Evolutionary conservation across 2,113 vertebrate species (phyloP).

Genomic region (Ptychochromis oligacanthus): DNA sequence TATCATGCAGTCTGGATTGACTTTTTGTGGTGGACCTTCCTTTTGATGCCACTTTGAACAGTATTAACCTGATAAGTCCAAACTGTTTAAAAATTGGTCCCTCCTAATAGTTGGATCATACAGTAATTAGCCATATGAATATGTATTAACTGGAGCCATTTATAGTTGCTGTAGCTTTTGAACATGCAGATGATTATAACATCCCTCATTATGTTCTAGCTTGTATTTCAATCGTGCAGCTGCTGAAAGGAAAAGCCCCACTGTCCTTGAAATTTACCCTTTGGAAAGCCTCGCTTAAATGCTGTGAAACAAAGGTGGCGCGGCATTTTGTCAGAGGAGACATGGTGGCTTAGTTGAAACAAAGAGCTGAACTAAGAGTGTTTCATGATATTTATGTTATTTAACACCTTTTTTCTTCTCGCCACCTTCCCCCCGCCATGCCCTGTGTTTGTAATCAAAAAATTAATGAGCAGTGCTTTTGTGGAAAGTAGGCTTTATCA

Average conservation of each 20-base stretch:
- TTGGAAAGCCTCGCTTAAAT: conserved; percentile 68
- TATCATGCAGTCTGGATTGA: background rate
- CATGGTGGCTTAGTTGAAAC: conserved; percentile 75
- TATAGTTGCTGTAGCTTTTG: conserved; percentile 49
- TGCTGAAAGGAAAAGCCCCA: conserved; percentile 65
- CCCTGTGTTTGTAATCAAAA: conserved; percentile 75
- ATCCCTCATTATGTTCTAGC: conserved; percentile 62
- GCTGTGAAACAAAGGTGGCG: conserved; percentile 73
- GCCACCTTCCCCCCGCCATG: conserved; percentile 51
- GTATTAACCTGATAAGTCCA: conserved; percentile 25
- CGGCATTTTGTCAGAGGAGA: conserved; percentile 68
- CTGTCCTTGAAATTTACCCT: conserved; percentile 74
- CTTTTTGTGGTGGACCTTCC: background rate
- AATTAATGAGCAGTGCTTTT: conserved; percentile 70
- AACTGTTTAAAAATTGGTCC: background rate
- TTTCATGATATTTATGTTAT: conserved; percentile 77
- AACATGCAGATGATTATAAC: conserved; percentile 56
- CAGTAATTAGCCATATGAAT: conserved; percentile 52
- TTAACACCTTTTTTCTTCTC: conserved; percentile 63
- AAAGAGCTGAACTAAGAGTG: conserved; percentile 75
- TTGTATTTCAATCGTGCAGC: conserved; percentile 63
- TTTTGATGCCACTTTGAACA: background rate
- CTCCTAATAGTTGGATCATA: conserved; percentile 24
- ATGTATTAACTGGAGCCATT: conserved; percentile 54
- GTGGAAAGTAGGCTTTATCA: conserved; percentile 73